These are phyloP conservation scores for Gallinago stenura DNA, from an alignment of 2,797 vertebrate genomes.

Conservation along the genomic window DNA sequence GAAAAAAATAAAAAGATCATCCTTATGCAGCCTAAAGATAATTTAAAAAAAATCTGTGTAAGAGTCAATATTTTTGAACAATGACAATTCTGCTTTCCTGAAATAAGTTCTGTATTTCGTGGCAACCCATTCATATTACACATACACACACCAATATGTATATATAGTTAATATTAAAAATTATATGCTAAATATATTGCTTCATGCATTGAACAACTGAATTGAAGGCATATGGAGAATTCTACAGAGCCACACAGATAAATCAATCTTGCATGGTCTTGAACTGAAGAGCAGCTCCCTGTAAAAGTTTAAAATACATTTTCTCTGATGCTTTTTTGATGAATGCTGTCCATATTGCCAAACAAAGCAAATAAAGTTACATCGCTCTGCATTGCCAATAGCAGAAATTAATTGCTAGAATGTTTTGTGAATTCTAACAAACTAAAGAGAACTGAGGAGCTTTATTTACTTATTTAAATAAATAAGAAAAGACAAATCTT, in stretches of 20 bases:
- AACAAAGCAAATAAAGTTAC: not conserved
- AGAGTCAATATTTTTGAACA: not conserved
- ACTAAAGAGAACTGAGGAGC: not conserved
- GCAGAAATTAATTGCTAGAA: not conserved
- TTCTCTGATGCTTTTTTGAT: not conserved
- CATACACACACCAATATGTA: not conserved
- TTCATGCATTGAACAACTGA: not conserved
- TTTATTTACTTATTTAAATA: not conserved
- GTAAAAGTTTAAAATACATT: not conserved
- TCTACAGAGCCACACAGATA: not conserved
- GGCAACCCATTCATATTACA: not conserved
- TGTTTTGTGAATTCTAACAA: not conserved
- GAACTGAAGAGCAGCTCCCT: not conserved
- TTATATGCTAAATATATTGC: not conserved
- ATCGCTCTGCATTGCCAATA: fast-evolving
- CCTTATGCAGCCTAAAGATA: not conserved
- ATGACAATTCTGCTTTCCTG: not conserved
- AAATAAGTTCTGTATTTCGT: not conserved
- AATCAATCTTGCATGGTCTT: not conserved
- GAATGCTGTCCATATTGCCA: not conserved
- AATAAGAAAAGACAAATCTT: not conserved
- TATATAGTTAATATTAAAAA: not conserved
- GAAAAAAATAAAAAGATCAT: not conserved
- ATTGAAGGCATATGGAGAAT: not conserved
- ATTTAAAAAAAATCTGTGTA: not conserved